Percentiles rank a stretch among this genome's conserved stretches.
These are phyloP conservation scores for Tinea pellionella DNA, from an alignment of 2,888 invertebrate species.

Conservation along the genomic window DNA sequence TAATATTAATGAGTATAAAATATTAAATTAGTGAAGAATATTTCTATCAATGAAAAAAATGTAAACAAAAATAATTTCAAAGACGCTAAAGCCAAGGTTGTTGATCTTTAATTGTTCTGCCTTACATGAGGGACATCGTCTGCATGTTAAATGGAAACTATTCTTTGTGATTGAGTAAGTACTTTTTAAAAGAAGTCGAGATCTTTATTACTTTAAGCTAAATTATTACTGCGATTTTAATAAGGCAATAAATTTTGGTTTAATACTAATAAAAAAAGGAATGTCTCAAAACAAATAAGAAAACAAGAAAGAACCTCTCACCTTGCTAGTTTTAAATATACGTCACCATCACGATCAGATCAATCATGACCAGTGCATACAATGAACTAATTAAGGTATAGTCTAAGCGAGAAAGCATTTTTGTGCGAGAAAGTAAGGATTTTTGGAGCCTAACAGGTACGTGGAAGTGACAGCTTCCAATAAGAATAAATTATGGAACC, in stretches of 20 bases:
- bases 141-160: conserved; percentile 44
- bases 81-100: conserved; percentile 39
- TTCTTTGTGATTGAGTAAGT: not conserved
- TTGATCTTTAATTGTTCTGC: conserved; percentile 54
- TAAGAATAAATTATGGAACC: no score
- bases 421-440: conserved; percentile 30
- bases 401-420: conserved; percentile 48
- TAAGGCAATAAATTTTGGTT: not conserved
- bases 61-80: not conserved
- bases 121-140: conserved; percentile 39
- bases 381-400: conserved; percentile 36
- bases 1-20: no score
- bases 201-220: no score
- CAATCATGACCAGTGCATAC: conserved; percentile 31
- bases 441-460: not conserved
- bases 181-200: no score
- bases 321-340: conserved; percentile 15
- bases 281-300: not conserved
- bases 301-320: not conserved
- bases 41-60: not conserved
- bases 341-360: conserved; percentile 27
- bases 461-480: no score
- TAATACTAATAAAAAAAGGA: not conserved
- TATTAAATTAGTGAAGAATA: no score
- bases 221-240: no score